phyloP scores from a whole-genome alignment of 2,797 vertebrate species.

The Centroberyx gerrardi region DNA sequence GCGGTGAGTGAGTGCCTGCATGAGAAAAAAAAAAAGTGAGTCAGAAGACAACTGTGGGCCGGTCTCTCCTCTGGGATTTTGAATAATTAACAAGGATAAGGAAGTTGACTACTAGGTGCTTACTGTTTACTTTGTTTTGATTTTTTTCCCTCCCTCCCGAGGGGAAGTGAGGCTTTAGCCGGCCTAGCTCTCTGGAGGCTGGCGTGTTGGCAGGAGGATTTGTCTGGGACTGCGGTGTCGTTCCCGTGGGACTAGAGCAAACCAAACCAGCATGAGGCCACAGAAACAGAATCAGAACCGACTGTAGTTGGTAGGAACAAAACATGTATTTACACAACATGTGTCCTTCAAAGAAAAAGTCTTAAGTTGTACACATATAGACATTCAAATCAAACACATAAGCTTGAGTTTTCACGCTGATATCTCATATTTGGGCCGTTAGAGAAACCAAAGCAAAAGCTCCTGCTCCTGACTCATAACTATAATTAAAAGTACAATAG shows the following conservation, averaged over 20 bases:
- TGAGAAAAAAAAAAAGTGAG: constrained; percentile 66
- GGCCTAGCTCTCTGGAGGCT: constrained; percentile 74
- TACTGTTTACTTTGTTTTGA: constrained; percentile 80
- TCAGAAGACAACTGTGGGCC: constrained; percentile 77
- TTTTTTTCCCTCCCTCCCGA: constrained; percentile 63
- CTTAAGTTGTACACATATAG: constrained; percentile 25
- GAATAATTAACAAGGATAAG: constrained; percentile 84
- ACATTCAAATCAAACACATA: constrained; percentile 13
- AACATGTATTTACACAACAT: constrained; percentile 57
- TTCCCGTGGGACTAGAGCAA: constrained; percentile 79
- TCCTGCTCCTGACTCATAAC: constrained; percentile 58
- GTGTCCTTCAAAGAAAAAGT: constrained; percentile 40
- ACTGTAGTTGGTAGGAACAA: constrained; percentile 24
- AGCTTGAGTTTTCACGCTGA: constrained; percentile 26
- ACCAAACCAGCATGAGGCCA: constrained; percentile 50
- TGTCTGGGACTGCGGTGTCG: constrained; percentile 73
- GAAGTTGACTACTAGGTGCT: constrained; percentile 79
- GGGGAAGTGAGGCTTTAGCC: constrained; percentile 80
- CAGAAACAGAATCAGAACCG: constrained; percentile 61
- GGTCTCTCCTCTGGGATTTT: constrained; percentile 77
- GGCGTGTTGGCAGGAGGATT: constrained; percentile 76
- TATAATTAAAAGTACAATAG: constrained; percentile 66
- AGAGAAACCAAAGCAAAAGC: constrained; percentile 16
- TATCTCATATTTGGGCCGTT: constrained; percentile 47
- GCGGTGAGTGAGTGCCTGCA: constrained; percentile 80